These are phyloP conservation scores for Hydrotaea diabolus DNA, from an alignment of 2,888 invertebrate genomes.

Conservation along the genomic window DNA sequence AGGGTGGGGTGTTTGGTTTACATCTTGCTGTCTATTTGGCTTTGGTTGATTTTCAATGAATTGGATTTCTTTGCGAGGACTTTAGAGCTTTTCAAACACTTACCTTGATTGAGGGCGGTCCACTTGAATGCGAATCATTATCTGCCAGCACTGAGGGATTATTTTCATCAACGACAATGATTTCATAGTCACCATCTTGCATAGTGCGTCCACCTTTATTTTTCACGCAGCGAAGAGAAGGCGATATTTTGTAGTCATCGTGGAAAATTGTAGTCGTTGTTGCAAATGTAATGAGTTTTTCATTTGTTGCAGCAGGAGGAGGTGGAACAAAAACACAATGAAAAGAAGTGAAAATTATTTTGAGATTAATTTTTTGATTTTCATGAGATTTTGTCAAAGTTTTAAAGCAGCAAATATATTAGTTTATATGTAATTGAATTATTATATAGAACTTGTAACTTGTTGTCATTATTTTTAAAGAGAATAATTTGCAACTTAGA, in stretches of 20 bases:
- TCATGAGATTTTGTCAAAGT: background rate
- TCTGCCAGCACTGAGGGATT: slow-evolving; percentile 91
- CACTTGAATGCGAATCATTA: slow-evolving; percentile 88
- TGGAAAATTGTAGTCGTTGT: too few relatives aligned
- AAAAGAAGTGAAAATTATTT: slow-evolving; percentile 25
- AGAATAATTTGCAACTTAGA: slow-evolving; percentile 17
- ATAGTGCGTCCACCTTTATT: slow-evolving; percentile 79
- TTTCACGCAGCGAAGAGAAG: background rate
- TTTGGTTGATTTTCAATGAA: background rate
- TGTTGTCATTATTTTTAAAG: slow-evolving; percentile 18
- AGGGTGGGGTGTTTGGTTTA: background rate
- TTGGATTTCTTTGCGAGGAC: background rate
- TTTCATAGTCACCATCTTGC: slow-evolving; percentile 93
- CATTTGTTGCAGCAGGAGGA: background rate
- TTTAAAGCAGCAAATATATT: background rate
- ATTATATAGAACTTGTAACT: slow-evolving; percentile 18
- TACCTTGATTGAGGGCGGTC: slow-evolving; percentile 93
- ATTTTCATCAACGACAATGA: slow-evolving; percentile 94
- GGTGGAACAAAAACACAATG: slow-evolving; percentile 10
- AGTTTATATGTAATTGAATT: background rate
- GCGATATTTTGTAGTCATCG: background rate
- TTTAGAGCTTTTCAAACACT: slow-evolving; percentile 67
- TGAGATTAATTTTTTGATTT: background rate
- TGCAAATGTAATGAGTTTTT: background rate
- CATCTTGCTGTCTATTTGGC: background rate